Conservation (phyloP, 2,888 invertebrate species). For the Mythimna albipuncta region DNA sequence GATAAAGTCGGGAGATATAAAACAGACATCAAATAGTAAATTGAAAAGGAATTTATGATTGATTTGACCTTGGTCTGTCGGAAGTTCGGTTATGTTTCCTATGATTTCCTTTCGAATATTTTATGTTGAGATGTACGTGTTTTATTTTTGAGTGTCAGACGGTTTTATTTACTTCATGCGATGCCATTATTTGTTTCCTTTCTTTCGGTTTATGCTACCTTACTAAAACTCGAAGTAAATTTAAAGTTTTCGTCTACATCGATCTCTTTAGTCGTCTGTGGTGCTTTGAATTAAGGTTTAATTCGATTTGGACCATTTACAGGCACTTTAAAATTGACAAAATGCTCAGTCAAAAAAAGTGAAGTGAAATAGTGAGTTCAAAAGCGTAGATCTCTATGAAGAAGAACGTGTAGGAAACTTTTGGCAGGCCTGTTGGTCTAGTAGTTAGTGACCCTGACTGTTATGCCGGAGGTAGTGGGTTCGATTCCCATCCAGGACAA, state of each 20-base stretch:
- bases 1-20: conserved; percentile 44
- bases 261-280: no score
- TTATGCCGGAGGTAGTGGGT: no score
- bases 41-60: conserved; percentile 42
- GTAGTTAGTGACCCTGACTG: no score
- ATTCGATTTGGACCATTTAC: no score
- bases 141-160: neutral
- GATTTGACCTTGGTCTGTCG: conserved; percentile 14
- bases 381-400: no score
- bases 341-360: no score
- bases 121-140: neutral
- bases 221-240: neutral
- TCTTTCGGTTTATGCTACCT: neutral
- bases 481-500: no score
- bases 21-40: conserved; percentile 50
- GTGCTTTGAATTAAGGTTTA: no score
- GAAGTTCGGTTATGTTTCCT: conserved; percentile 17
- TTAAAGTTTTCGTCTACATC: neutral
- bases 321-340: no score
- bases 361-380: no score
- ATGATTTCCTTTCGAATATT: neutral
- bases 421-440: no score
- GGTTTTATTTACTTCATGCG: neutral
- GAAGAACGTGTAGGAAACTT: no score
- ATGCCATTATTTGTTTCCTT: neutral